Percentiles rank a stretch among this genome's conserved stretches.
These are phyloP conservation scores for Sceliomorpha sp. DNA, from an alignment of 2,888 invertebrate genomes.

Conservation along the genomic window DNA sequence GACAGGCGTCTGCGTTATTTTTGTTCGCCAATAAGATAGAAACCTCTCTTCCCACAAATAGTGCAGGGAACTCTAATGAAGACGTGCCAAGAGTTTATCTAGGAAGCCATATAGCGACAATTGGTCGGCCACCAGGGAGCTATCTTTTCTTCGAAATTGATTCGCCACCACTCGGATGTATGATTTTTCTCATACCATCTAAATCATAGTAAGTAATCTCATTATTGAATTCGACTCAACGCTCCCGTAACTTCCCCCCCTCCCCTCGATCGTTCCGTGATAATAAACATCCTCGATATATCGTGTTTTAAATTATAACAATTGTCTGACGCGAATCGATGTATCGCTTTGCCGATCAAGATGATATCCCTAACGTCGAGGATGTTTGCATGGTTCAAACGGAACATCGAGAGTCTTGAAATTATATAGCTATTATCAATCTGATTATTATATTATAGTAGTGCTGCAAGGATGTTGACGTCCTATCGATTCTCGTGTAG, in stretches of 20 bases:
- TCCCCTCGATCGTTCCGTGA: too few relatives aligned
- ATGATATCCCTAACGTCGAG: not conserved
- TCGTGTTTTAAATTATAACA: too few relatives aligned
- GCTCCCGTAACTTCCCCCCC: conserved; percentile 4
- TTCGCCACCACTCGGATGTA: conserved; percentile 45
- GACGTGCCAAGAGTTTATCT: conserved; percentile 77
- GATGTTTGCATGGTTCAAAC: not conserved
- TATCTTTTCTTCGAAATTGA: conserved; percentile 62
- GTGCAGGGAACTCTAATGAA: conserved; percentile 76
- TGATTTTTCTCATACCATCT: conserved; percentile 27
- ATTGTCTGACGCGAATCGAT: too few relatives aligned
- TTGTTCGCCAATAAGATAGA: conserved; percentile 69
- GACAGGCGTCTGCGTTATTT: conserved; percentile 64
- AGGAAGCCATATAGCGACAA: conserved; percentile 65
- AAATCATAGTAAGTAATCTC: conserved; percentile 38
- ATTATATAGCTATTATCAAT: conserved; percentile 37
- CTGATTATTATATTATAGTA: conserved; percentile 30
- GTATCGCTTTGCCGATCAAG: too few relatives aligned
- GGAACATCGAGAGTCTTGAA: not conserved
- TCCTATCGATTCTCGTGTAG: conserved; percentile 45
- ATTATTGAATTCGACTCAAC: conserved; percentile 31
- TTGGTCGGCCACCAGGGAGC: conserved; percentile 69
- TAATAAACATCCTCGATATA: too few relatives aligned
- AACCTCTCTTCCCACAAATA: conserved; percentile 65
- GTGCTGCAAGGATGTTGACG: conserved; percentile 39